Evolutionary conservation across 2,888 invertebrate genomes (phyloP), one percentile per base, ranked within the genome.

Genomic region (Phalera bucephala): DNA sequence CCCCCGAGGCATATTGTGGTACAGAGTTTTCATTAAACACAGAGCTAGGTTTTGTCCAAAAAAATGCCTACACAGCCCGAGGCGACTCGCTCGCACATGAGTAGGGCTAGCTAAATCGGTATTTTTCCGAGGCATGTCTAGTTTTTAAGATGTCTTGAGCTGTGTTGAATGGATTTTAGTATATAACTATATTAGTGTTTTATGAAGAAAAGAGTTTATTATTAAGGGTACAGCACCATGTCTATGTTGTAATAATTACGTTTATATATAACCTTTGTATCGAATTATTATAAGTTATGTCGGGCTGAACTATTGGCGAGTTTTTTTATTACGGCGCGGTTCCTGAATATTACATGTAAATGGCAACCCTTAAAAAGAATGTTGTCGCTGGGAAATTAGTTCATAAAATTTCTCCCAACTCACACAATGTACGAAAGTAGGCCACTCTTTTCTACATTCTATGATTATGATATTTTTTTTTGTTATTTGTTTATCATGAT

Each of bases 1-100:
- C 80, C 84, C 87, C 75, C 54, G 75, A 64, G 86, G 85, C 85
- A 74, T 80, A 77, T 76, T 80, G 79, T 72, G 79, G 79, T 79
- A 80, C 80, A 70, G 74, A 79, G 78, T 85, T 88, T 87, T 88
- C 87, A 88, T 88, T 88, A 88, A 87, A 87, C 79, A 81, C 69
- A 70, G 59, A 77, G 70, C 72, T 62, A 57, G 75, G 73, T 71
- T 80, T 78, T 78, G 72, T 69, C 75, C 70, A 79, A 84, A 85
- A 80, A 62, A 84, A 82, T 75, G 75, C 72, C 66, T 77, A 70
- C 74, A 58, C 45, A 43, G 79, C 87, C 85, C 46, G 66, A 63
- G 79, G 86, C 83, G 64, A 60, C 75, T 64, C 76, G 66, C 64
- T 54, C 69, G 60, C 75, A 72, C 79, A 79, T 79, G 81, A 82